phyloP scores from a whole-genome alignment of 2,113 vertebrate genomes.

The Scophthalmus maximus region DNA sequence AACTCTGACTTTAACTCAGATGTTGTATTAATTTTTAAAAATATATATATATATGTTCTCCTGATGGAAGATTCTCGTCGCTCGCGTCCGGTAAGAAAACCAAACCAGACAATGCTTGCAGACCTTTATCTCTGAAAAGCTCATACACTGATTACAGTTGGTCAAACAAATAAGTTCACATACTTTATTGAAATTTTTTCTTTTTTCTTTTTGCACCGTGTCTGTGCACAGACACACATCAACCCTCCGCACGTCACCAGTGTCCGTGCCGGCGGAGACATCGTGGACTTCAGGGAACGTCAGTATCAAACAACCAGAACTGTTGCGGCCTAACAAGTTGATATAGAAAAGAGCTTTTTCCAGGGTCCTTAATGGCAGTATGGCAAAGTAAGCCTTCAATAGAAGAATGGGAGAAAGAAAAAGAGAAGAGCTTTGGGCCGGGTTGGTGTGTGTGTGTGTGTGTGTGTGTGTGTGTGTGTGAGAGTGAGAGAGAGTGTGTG shows the following conservation, averaged over 20 bases:
- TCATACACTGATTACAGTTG: slow-evolving; percentile 47
- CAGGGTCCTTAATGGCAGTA: slow-evolving; percentile 4
- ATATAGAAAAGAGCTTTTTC: slow-evolving; percentile 27
- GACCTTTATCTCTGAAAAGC: slow-evolving; percentile 44
- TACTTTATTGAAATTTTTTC: too few species aligned
- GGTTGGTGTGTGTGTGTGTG: background rate
- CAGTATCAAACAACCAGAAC: slow-evolving; percentile 36
- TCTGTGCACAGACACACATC: slow-evolving; percentile 17
- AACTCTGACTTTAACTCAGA: too few species aligned
- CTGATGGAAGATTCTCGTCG: too few species aligned
- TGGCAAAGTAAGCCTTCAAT: background rate
- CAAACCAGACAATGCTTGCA: slow-evolving; percentile 33
- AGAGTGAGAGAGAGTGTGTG: too few species aligned
- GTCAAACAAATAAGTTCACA: slow-evolving; percentile 40
- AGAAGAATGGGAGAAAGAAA: background rate
- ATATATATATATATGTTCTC: too few species aligned
- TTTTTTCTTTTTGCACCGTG: background rate
- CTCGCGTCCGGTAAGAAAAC: slow-evolving; percentile 8
- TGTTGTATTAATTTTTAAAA: too few species aligned
- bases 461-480: background rate
- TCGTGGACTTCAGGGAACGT: slow-evolving; percentile 8
- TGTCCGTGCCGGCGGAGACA: background rate
- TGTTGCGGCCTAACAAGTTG: slow-evolving; percentile 1
- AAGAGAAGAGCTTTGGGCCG: background rate
- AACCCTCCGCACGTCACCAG: slow-evolving; percentile 1